A percentile compares a stretch with the other conserved stretches of the same genome.
Evolutionary conservation across 2,797 vertebrate species (phyloP).

Genomic region (Sebastes hubbsi): DNA sequence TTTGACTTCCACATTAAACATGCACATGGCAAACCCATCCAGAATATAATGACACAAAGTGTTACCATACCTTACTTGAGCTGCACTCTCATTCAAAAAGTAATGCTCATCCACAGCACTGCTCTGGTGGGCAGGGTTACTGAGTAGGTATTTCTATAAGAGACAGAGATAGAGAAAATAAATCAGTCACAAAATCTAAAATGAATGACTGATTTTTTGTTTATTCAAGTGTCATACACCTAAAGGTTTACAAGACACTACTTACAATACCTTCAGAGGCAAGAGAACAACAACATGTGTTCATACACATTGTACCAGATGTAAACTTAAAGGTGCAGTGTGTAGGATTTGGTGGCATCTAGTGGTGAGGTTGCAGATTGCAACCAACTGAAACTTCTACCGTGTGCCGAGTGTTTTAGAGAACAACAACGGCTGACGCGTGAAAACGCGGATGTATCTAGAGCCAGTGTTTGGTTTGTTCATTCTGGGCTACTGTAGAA

Average conservation of each 20-base stretch:
- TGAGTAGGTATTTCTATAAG: slow-evolving; percentile 82
- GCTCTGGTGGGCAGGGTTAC: slow-evolving; percentile 87
- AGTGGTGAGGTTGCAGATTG: not conserved
- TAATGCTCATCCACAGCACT: slow-evolving; percentile 86
- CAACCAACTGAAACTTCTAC: not conserved
- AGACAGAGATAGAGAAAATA: not conserved
- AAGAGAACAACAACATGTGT: not conserved
- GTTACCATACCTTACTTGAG: slow-evolving; percentile 82
- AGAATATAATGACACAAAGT: not conserved
- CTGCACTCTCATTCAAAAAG: slow-evolving; percentile 85
- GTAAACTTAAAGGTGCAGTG: no score
- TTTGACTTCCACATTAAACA: not conserved
- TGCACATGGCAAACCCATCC: not conserved
- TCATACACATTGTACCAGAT: not conserved
- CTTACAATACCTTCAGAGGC: not conserved
- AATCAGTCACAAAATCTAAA: not conserved
- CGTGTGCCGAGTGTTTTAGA: fast-evolving
- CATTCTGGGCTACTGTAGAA: not conserved
- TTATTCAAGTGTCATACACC: not conserved
- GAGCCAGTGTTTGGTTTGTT: not conserved
- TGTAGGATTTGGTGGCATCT: no score
- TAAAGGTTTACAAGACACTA: not conserved
- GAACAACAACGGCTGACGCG: not conserved
- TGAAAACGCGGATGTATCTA: not conserved
- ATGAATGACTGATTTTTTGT: not conserved